Percentiles rank a stretch among this genome's conserved stretches.
These are phyloP conservation scores for Macrophya annulata DNA, from an alignment of 2,888 invertebrate species.

Conservation along the genomic window DNA sequence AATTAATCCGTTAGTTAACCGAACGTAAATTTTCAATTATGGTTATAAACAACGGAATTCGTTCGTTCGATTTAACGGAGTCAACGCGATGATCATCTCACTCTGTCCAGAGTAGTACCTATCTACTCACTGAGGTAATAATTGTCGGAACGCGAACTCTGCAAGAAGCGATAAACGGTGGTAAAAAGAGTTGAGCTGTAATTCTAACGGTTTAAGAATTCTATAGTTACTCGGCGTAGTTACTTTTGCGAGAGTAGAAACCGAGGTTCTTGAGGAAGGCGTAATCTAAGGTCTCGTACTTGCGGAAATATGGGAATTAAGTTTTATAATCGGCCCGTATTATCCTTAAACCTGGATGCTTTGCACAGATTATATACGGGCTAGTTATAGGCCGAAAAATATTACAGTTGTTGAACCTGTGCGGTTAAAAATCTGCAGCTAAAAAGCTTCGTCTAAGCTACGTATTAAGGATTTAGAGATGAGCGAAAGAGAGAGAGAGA, in stretches of 20 bases:
- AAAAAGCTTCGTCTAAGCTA: not conserved
- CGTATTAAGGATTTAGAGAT: constrained; percentile 21
- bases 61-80: not conserved
- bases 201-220: constrained; percentile 47
- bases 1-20: not conserved
- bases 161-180: not conserved
- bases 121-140: not conserved
- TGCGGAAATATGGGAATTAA: not conserved
- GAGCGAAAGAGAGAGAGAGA: constrained; percentile 56
- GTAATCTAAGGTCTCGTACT: not conserved
- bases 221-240: not conserved
- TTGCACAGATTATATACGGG: not conserved
- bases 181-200: constrained; percentile 45
- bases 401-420: not conserved
- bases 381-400: constrained; percentile 25
- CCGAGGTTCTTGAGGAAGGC: not conserved
- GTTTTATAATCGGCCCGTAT: too few relatives aligned
- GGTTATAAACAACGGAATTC: not conserved
- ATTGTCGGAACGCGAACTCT: not conserved
- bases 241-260: not conserved
- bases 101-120: too few relatives aligned
- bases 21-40: constrained; percentile 10
- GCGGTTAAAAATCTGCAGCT: constrained; percentile 1
- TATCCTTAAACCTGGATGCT: not conserved
- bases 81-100: not conserved